Percentiles rank a stretch among this genome's conserved stretches.
phyloP scores from a whole-genome alignment of 2,113 vertebrate species.

The Megaptera novaeangliae region DNA sequence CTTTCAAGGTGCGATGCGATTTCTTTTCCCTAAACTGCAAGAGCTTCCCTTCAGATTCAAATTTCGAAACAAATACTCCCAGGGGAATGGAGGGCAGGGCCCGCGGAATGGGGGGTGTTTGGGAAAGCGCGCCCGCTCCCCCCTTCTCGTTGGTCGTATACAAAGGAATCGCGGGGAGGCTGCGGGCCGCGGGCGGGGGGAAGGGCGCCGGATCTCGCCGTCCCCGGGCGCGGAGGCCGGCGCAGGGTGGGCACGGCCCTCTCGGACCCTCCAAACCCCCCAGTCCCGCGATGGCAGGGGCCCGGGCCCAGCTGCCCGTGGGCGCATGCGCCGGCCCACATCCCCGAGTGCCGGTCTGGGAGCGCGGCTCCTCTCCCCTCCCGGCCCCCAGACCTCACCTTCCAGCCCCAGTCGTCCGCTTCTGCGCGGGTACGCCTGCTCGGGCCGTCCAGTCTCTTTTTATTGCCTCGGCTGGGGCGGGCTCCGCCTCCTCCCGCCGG shows the following conservation, averaged over 20 bases:
- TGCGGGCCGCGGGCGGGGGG: neutral
- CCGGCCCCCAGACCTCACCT: neutral
- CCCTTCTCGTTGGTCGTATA: neutral
- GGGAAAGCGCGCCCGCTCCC: neutral
- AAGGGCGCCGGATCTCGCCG: neutral
- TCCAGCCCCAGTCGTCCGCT: fast-evolving
- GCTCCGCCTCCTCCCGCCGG: neutral
- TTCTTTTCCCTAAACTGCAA: neutral
- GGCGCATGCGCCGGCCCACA: neutral
- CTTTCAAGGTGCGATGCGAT: neutral
- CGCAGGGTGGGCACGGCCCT: neutral
- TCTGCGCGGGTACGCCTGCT: fast-evolving
- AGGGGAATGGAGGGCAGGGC: fast-evolving
- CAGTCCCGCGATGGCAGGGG: neutral
- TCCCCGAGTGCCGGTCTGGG: fast-evolving
- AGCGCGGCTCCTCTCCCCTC: neutral
- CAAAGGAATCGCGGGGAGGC: neutral
- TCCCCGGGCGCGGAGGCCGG: neutral
- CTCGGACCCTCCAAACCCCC: neutral
- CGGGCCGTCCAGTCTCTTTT: fast-evolving
- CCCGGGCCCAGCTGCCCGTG: neutral
- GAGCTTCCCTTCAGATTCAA: neutral
- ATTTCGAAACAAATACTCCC: neutral
- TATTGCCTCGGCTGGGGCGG: fast-evolving
- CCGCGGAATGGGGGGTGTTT: neutral